Evolutionary conservation across 1,140 invertebrate species (phyloP).

Genomic region (silkworm (Bombyx mori)): DNA sequence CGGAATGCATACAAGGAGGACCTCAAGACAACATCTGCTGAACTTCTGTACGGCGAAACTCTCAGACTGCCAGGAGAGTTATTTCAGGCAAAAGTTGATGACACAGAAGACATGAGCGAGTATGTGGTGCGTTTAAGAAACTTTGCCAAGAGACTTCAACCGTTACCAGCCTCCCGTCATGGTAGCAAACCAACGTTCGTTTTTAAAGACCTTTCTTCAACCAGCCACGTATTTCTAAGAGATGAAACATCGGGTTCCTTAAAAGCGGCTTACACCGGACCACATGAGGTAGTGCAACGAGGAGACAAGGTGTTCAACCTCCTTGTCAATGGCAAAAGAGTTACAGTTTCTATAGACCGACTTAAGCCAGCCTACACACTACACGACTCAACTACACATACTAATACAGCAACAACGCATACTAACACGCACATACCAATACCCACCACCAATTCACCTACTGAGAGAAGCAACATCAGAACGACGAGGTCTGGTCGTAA

Average conservation of each 20-base stretch:
- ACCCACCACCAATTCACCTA: too few relatives aligned
- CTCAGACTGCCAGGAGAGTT: background rate
- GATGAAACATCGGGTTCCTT: background rate
- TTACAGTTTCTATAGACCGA: too few relatives aligned
- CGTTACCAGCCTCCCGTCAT: background rate
- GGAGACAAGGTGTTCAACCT: too few relatives aligned
- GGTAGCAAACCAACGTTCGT: background rate
- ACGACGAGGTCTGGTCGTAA: too few relatives aligned
- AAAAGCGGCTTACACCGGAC: too few relatives aligned
- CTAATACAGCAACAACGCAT: too few relatives aligned
- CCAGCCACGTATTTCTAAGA: background rate
- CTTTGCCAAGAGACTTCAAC: background rate
- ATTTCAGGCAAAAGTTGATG: background rate
- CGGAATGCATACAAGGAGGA: background rate
- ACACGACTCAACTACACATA: too few relatives aligned
- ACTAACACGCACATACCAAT: too few relatives aligned
- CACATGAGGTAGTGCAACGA: too few relatives aligned
- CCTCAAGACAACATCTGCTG: background rate
- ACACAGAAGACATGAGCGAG: background rate
- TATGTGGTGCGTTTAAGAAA: background rate
- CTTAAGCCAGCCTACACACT: too few relatives aligned
- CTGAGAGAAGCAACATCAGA: too few relatives aligned
- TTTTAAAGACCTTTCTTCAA: background rate
- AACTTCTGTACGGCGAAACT: background rate
- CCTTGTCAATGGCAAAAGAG: too few relatives aligned